phyloP scores from a whole-genome alignment of 1,140 invertebrate species.

The Drosophila nannoptera region DNA sequence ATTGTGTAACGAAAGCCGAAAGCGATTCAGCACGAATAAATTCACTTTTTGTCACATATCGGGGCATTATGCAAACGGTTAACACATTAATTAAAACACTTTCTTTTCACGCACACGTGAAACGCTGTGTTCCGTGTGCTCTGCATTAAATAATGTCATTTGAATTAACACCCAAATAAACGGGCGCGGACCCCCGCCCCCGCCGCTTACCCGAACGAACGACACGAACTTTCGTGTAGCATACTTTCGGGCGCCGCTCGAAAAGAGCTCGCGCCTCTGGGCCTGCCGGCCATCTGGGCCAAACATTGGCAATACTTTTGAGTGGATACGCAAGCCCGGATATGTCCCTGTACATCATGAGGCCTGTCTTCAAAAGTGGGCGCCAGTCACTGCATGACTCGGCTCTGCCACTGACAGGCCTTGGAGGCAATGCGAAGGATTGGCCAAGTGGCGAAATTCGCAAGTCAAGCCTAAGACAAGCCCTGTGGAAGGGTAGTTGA shows the following conservation, averaged over 20 bases:
- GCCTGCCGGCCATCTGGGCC: conserved; percentile 52
- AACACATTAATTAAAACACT: conserved; percentile 71
- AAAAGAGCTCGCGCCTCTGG: conserved; percentile 45
- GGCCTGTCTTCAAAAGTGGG: conserved; percentile 16
- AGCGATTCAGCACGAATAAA: conserved; percentile 24
- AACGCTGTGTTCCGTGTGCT: conserved; percentile 56
- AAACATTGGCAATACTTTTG: conserved; percentile 60
- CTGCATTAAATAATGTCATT: conserved; percentile 76
- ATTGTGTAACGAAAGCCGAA: conserved; percentile 37
- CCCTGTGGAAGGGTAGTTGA: too few relatives aligned
- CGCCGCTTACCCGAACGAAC: too few relatives aligned
- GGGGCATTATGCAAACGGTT: conserved; percentile 68
- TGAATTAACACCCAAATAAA: conserved; percentile 66
- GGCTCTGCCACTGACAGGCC: conserved; percentile 30
- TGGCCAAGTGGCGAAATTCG: conserved; percentile 15
- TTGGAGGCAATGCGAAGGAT: conserved; percentile 14
- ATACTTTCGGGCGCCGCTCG: conserved; percentile 44
- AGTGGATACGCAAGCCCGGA: conserved; percentile 42
- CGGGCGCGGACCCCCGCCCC: not conserved
- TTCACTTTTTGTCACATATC: conserved; percentile 37
- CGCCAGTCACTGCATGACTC: conserved; percentile 30
- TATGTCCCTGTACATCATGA: conserved; percentile 2
- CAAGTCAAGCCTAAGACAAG: too few relatives aligned
- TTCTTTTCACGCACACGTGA: conserved; percentile 62
- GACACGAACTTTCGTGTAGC: conserved; percentile 49